Percentiles rank a stretch among this genome's conserved stretches.
Conservation (phyloP, 2,797 vertebrate genomes). For the Phylloscopus collybita region DNA sequence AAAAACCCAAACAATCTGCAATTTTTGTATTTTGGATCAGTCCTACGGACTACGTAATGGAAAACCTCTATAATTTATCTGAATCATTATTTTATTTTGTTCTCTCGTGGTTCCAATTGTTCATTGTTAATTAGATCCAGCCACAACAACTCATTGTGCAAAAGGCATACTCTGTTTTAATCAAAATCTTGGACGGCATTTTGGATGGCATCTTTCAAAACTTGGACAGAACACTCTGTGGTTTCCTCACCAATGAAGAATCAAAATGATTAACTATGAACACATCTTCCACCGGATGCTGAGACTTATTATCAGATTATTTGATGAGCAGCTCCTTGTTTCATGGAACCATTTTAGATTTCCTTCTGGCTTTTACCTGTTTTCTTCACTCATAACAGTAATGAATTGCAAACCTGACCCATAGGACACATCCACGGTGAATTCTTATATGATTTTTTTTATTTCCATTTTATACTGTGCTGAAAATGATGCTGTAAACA, state of each 20-base stretch:
- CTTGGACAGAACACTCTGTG: conserved; percentile 10
- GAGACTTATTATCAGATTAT: neutral
- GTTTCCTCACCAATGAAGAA: neutral
- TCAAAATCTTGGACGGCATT: conserved; percentile 32
- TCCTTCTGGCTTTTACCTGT: neutral
- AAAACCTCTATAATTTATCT: conserved; percentile 47
- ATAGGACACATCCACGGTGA: neutral
- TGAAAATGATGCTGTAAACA: neutral
- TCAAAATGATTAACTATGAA: conserved; percentile 31
- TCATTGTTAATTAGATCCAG: conserved; percentile 58
- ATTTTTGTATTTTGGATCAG: neutral
- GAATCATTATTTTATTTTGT: conserved; percentile 48
- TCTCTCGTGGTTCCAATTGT: conserved; percentile 34
- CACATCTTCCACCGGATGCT: neutral
- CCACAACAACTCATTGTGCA: conserved; percentile 44
- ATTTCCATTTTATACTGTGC: neutral
- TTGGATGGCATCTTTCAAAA: conserved; percentile 43
- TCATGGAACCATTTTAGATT: neutral
- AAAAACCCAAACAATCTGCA: neutral
- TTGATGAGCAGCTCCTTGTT: neutral
- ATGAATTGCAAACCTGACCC: neutral
- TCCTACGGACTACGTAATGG: conserved; percentile 30
- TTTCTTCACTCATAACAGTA: neutral
- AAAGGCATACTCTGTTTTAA: conserved; percentile 48
- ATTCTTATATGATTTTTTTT: neutral